Evolutionary conservation across 2,113 vertebrate species (phyloP).

Genomic region (Microtus oregoni): DNA sequence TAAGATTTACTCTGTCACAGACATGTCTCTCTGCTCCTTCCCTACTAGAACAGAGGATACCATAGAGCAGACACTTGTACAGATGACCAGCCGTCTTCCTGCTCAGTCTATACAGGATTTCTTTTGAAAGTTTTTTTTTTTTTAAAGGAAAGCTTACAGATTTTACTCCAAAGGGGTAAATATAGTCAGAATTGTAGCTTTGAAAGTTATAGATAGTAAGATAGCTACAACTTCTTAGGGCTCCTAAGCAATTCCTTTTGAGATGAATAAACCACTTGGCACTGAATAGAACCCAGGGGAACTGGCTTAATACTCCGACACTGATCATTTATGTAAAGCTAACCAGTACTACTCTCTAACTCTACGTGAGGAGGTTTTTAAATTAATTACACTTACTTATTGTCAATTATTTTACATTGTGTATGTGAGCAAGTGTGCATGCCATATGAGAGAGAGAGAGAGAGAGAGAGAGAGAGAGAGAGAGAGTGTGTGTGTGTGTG

Average conservation of each 20-base stretch:
- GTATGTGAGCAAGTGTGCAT: not conserved
- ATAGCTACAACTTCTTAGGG: not conserved
- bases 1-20: not conserved
- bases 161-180: conserved; percentile 29
- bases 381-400: not conserved
- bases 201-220: conserved; percentile 27
- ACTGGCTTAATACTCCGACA: conserved; percentile 35
- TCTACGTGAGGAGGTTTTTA: not conserved
- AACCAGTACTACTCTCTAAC: not conserved
- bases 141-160: not conserved
- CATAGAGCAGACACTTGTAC: conserved; percentile 21
- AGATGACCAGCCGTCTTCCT: conserved; percentile 29
- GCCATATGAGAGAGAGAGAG: not conserved
- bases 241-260: conserved; percentile 36
- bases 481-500: not conserved
- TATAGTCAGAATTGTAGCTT: conserved; percentile 30
- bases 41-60: not conserved
- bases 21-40: not conserved
- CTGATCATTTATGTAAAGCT: conserved; percentile 32
- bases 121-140: not conserved
- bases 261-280: not conserved
- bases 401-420: not conserved
- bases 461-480: too few relatives aligned
- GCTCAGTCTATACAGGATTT: not conserved
- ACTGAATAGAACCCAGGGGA: not conserved